Evolutionary conservation across 2,888 invertebrate species (phyloP).

Genomic region (Cremastinae sp.): DNA sequence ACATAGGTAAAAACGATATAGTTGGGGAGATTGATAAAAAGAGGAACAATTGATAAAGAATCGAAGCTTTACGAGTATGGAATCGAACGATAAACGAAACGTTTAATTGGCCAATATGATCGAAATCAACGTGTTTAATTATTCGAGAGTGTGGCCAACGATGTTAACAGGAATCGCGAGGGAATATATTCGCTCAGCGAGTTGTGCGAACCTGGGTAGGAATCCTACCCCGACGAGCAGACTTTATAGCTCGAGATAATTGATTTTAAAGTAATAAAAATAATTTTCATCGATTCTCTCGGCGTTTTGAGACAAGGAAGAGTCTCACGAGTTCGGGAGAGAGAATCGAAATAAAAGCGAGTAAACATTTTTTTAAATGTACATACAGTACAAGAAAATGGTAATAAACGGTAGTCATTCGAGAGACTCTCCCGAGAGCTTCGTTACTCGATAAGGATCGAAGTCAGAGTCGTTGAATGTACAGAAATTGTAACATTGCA

Average conservation of each 20-base stretch:
- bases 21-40: neutral
- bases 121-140: constrained; percentile 51
- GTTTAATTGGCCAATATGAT: constrained; percentile 52
- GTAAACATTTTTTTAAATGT: neutral
- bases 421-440: constrained; percentile 27
- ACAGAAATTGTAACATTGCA: too few relatives aligned
- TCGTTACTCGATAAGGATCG: constrained; percentile 56
- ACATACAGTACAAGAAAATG: neutral
- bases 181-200: constrained; percentile 1
- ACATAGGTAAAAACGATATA: neutral
- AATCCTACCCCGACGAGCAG: constrained; percentile 18
- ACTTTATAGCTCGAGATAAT: constrained; percentile 59
- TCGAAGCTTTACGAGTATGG: constrained; percentile 41
- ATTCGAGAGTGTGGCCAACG: constrained; percentile 32
- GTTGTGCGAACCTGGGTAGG: neutral
- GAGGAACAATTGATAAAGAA: constrained; percentile 31
- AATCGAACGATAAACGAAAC: constrained; percentile 52
- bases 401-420: constrained; percentile 16
- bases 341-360: neutral
- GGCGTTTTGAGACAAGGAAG: constrained; percentile 5
- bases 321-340: constrained; percentile 3
- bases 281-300: constrained; percentile 43
- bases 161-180: constrained; percentile 6
- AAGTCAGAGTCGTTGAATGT: too few relatives aligned
- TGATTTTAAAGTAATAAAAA: constrained; percentile 55